A percentile compares a stretch with the other conserved stretches of the same genome.
These are phyloP conservation scores for Pseudolaguvia tuberculata DNA, from an alignment of 2,113 vertebrate species.

Conservation along the genomic window DNA sequence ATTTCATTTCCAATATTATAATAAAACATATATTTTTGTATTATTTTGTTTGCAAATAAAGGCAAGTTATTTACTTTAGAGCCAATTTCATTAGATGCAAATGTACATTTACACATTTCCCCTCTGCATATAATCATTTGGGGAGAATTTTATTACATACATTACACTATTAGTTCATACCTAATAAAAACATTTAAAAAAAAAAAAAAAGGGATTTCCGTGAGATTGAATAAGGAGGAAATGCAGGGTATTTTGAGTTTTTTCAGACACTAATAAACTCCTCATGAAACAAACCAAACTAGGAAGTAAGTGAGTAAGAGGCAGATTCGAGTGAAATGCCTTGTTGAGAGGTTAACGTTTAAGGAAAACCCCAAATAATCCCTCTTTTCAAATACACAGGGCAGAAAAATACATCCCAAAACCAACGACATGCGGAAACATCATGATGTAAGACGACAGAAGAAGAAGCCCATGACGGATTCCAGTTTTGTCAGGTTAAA, in stretches of 20 bases:
- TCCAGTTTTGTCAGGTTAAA: not conserved
- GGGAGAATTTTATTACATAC: too few relatives aligned
- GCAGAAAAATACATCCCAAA: conserved; percentile 6
- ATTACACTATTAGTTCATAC: too few relatives aligned
- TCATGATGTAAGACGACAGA: not conserved
- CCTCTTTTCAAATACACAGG: not conserved
- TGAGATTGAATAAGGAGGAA: too few relatives aligned
- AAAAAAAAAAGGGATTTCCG: too few relatives aligned
- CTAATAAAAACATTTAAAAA: too few relatives aligned
- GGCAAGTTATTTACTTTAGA: not conserved
- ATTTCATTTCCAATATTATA: not conserved
- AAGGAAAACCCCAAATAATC: not conserved
- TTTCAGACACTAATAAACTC: not conserved
- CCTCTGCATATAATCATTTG: not conserved
- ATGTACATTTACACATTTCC: too few relatives aligned
- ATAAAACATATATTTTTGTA: not conserved
- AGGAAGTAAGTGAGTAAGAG: not conserved
- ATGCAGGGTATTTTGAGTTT: not conserved
- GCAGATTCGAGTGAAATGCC: not conserved
- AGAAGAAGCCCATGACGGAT: not conserved
- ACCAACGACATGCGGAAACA: not conserved
- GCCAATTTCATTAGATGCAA: not conserved
- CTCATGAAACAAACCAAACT: not conserved
- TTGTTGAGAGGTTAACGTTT: not conserved
- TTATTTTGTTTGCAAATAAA: not conserved